Conservation (phyloP, 2,113 vertebrate species). For the Laticauda colubrina region DNA sequence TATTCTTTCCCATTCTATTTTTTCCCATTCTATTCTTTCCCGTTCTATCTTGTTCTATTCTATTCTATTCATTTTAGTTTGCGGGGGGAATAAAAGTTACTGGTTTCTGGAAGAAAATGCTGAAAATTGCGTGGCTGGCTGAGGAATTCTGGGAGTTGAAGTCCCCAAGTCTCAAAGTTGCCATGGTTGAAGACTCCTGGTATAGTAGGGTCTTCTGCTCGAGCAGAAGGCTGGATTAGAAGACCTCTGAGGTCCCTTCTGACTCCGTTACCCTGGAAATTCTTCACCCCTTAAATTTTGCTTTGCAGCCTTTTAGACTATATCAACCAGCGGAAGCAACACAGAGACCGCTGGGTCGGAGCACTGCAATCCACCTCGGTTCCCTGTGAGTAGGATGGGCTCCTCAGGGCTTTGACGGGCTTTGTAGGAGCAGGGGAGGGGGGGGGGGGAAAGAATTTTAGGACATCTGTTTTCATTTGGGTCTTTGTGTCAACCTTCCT, state of each 20-base stretch:
- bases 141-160: not conserved
- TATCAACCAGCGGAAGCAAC: constrained; percentile 88
- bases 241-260: not conserved
- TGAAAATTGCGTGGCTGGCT: not conserved
- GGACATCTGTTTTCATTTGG: not conserved
- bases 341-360: constrained; percentile 89
- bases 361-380: constrained; percentile 79
- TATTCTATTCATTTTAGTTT: too few species aligned
- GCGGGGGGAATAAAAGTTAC: not conserved
- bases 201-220: too few species aligned
- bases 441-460: not conserved
- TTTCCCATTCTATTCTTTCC: too few species aligned
- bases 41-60: too few species aligned
- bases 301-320: constrained; percentile 85
- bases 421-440: not conserved
- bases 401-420: not conserved
- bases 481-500: not conserved
- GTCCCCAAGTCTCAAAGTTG: not conserved
- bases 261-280: not conserved
- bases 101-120: not conserved
- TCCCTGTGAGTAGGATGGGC: constrained; percentile 79
- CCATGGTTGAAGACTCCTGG: not conserved
- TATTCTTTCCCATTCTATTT: too few species aligned
- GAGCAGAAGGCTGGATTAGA: not conserved
- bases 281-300: not conserved